Percentiles rank a stretch among this genome's conserved stretches.
Evolutionary conservation across 92 coral and sea anemone genomes (phyloP).

Genomic region (Bergia sp.): DNA sequence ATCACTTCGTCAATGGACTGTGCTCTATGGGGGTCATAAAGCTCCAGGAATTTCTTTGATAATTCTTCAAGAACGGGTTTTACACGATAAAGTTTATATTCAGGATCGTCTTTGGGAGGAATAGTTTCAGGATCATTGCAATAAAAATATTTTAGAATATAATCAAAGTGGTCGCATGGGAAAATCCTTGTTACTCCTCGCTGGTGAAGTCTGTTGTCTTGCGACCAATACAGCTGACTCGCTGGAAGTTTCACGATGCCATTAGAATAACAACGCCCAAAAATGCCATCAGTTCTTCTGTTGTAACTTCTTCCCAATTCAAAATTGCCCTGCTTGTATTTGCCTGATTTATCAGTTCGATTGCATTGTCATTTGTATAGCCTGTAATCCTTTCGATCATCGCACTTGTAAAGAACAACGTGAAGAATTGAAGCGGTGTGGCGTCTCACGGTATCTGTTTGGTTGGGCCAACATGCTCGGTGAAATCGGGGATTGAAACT

Average conservation of each 20-base stretch:
- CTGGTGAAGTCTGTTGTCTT: constrained; percentile 15
- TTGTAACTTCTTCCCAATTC: constrained; percentile 32
- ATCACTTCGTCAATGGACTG: not conserved
- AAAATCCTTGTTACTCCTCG: constrained; percentile 11
- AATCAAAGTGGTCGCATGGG: constrained; percentile 9
- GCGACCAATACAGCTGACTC: constrained; percentile 26
- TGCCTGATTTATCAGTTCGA: constrained; percentile 1
- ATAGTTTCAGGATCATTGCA: constrained; percentile 5
- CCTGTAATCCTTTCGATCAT: constrained; percentile 13
- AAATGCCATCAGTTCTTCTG: constrained; percentile 42
- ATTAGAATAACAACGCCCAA: constrained; percentile 35
- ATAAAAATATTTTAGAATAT: constrained; percentile 8
- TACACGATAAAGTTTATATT: constrained; percentile 21
- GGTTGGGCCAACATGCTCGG: constrained; percentile 13
- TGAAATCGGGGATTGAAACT: constrained; percentile 7
- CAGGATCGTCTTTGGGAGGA: constrained; percentile 28
- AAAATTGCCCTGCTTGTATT: constrained; percentile 9
- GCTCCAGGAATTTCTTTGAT: not conserved
- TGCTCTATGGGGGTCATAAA: not conserved
- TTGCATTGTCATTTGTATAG: constrained; percentile 36
- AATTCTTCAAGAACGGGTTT: constrained; percentile 4
- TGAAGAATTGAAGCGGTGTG: constrained; percentile 38
- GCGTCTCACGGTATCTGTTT: constrained; percentile 10
- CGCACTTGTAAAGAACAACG: constrained; percentile 27
- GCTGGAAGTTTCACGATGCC: constrained; percentile 35